Base-by-base conservation (phyloP, 2,113 vertebrate genomes). In the Hirundichthys speculiger region DNA sequence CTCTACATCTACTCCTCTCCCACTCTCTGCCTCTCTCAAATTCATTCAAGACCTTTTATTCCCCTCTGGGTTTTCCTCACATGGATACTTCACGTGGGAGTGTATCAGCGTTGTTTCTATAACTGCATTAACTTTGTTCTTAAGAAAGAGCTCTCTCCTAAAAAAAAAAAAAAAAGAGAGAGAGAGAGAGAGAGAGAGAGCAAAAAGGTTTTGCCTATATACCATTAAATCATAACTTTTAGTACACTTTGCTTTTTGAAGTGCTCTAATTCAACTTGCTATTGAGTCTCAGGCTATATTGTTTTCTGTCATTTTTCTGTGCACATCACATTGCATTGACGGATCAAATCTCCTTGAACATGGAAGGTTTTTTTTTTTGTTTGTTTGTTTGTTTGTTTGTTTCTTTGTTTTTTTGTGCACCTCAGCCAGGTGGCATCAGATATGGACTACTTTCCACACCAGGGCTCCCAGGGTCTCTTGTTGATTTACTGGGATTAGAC, bases 41-140 rank as follows among this genome's bases (percentile, higher is more conserved):
- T 87, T 87, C 86, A 88, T 88, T 89, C 86, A 90, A 87, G 83
- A 77, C 84, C 73, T 54, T 82, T 74, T 75, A 51, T 82, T 22
- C 39, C 82, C 89, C 79, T 81, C 68, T 34, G 81, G 87, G 81
- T 76, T 86, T 86, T 84, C 82, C 79, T 89, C 85, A 86, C 75
- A 85, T 87, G 83, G 82, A 78, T 83, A 79, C 73, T 87, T 82
- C 79, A 89, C 54, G 77, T 88, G 77, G 83, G 84, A 86, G 82
- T 88, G 80, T 75, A 88, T 81, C 75, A 82, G 73, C 85, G 80
- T 81, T 79, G 73, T 81, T 79, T 85, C 78, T 84, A 77, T 81
- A 82, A 88, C 79, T 86, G 73, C 87, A 88, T 90, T 90, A 88
- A 88, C 88, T 88, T 90, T 86, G 87, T 82, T 83, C 86, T 91